These are phyloP conservation scores for Strigamia transsilvanica DNA, from an alignment of 2,888 invertebrate species.

Conservation along the genomic window DNA sequence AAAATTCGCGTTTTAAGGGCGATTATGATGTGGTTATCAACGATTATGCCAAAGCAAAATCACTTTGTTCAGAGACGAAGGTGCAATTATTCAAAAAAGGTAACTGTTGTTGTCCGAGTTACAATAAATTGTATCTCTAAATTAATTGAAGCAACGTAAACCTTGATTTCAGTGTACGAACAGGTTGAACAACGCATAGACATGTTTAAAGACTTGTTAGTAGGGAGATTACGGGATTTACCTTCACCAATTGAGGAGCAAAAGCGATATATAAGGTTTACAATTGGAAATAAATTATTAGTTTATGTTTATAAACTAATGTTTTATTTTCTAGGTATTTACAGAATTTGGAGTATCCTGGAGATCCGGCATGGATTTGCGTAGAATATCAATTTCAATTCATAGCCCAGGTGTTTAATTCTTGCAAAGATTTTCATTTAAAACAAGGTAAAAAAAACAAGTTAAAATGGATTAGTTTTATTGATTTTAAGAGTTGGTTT, in stretches of 20 bases:
- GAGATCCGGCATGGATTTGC: conserved; percentile 97
- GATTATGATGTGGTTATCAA: conserved; percentile 98
- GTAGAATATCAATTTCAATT: conserved; percentile 84
- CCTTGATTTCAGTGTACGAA: conserved; percentile 72
- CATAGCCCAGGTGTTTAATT: conserved; percentile 73
- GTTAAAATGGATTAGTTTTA: background rate
- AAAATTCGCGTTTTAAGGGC: conserved; percentile 66
- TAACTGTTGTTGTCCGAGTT: conserved; percentile 15
- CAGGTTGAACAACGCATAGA: conserved; percentile 91
- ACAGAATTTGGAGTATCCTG: conserved; percentile 77
- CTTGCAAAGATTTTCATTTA: conserved; percentile 70
- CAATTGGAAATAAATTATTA: background rate
- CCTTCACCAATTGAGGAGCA: conserved; percentile 94
- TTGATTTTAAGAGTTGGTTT: background rate
- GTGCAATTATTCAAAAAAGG: conserved; percentile 82
- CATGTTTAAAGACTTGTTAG: conserved; percentile 80
- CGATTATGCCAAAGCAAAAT: conserved; percentile 95
- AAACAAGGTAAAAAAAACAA: conserved; percentile 38
- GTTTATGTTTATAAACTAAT: background rate
- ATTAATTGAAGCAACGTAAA: background rate
- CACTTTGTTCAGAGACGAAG: conserved; percentile 93
- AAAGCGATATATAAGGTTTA: conserved; percentile 85
- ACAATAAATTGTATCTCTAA: background rate
- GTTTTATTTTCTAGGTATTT: conserved; percentile 68
- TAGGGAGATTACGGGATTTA: conserved; percentile 84